Conservation (phyloP, 2,888 invertebrate genomes). For the Chelonus formosanus region DNA sequence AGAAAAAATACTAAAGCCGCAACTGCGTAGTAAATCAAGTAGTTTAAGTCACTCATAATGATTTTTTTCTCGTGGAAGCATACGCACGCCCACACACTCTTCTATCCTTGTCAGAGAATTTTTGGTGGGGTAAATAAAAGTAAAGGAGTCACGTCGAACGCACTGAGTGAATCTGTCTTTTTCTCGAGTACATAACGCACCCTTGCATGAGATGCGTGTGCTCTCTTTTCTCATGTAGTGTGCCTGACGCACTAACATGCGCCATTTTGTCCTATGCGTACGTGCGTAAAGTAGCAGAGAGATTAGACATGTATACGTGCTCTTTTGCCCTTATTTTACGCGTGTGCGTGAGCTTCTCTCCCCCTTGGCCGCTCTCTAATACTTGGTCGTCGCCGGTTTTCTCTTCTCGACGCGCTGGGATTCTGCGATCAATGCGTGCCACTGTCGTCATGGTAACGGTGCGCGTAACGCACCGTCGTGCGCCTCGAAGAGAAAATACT, state of each 20-base stretch:
- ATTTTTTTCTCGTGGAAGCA: conserved; percentile 21
- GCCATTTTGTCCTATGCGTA: conserved; percentile 23
- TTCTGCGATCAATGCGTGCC: conserved; percentile 65
- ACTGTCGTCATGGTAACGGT: conserved; percentile 62
- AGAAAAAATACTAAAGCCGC: conserved; percentile 5
- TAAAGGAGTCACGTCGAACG: too few relatives aligned
- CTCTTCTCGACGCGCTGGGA: conserved; percentile 57
- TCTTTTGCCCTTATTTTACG: conserved; percentile 29
- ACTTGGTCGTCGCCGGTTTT: conserved; percentile 31
- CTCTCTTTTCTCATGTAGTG: too few relatives aligned
- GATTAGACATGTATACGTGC: conserved; percentile 22
- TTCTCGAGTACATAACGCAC: not conserved
- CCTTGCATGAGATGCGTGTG: not conserved
- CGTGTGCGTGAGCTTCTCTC: conserved; percentile 35
- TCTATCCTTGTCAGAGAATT: too few relatives aligned
- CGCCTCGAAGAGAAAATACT: conserved; percentile 34
- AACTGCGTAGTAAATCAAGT: conserved; percentile 25
- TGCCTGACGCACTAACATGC: not conserved
- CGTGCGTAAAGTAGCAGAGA: conserved; percentile 14
- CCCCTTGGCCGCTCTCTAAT: conserved; percentile 34
- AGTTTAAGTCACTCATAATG: conserved; percentile 28
- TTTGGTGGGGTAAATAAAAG: too few relatives aligned
- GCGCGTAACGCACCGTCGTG: conserved; percentile 53
- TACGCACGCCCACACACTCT: conserved; percentile 17
- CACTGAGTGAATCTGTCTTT: too few relatives aligned